A percentile compares a stretch with the other conserved stretches of the same genome.
Conservation (phyloP, 1,140 invertebrate genomes). For the Leguminivora glycinivorella region DNA sequence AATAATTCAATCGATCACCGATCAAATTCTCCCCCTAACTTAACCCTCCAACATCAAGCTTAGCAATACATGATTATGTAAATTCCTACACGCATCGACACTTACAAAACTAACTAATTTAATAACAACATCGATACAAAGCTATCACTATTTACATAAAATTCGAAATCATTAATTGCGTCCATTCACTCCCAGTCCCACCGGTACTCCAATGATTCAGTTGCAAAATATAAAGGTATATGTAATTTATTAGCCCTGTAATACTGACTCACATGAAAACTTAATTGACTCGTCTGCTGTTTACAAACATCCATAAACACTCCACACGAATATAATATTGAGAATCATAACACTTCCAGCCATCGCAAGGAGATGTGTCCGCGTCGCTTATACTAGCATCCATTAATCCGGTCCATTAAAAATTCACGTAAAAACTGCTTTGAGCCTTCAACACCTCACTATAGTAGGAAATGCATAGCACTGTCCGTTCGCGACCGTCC, state of each 20-base stretch:
- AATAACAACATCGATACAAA: constrained; percentile 58
- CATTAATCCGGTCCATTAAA: constrained; percentile 61
- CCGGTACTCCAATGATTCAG: constrained; percentile 11
- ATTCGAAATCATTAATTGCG: constrained; percentile 38
- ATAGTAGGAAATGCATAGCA: constrained; percentile 55
- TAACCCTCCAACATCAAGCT: not conserved
- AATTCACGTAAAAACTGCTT: constrained; percentile 74
- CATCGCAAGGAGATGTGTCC: constrained; percentile 57
- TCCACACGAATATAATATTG: constrained; percentile 42
- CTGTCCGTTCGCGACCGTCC: constrained; percentile 1
- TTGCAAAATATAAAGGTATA: constrained; percentile 30
- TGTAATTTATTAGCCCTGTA: constrained; percentile 63
- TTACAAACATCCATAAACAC: constrained; percentile 34
- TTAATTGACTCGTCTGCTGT: constrained; percentile 64
- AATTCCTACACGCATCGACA: constrained; percentile 1
- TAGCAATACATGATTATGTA: constrained; percentile 19
- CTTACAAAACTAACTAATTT: constrained; percentile 10
- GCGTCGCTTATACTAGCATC: constrained; percentile 43
- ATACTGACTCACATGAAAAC: constrained; percentile 70
- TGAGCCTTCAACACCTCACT: constrained; percentile 67
- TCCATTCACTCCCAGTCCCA: not conserved
- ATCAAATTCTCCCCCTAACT: not conserved
- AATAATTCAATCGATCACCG: not conserved
- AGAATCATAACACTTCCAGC: constrained; percentile 43
- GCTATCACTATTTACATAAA: constrained; percentile 55